These are phyloP conservation scores for Amniataba percoides DNA, from an alignment of 2,797 vertebrate species.

Conservation along the genomic window DNA sequence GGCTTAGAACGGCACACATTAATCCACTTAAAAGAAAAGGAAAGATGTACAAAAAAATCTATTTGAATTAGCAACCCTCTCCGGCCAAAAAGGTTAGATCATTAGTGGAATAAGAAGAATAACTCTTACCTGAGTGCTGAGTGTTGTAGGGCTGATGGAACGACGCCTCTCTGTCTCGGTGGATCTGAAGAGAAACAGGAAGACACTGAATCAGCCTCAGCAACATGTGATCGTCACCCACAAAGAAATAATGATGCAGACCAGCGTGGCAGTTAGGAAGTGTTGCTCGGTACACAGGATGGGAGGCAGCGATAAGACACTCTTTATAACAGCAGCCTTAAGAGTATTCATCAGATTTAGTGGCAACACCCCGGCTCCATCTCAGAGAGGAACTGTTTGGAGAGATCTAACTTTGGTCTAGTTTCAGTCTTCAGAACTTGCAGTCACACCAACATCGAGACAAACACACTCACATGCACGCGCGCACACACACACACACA, in stretches of 20 bases:
- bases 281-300: slow-evolving; percentile 58
- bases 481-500: too few species aligned
- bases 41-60: neutral
- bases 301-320: slow-evolving; percentile 53
- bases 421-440: slow-evolving; percentile 40
- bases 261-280: slow-evolving; percentile 64
- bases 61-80: neutral
- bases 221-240: slow-evolving; percentile 78
- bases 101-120: neutral
- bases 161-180: slow-evolving; percentile 90
- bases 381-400: slow-evolving; percentile 41
- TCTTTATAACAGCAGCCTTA: slow-evolving; percentile 41
- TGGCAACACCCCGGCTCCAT: slow-evolving; percentile 16
- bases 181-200: slow-evolving; percentile 91
- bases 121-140: slow-evolving; percentile 74
- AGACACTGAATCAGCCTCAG: slow-evolving; percentile 80
- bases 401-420: slow-evolving; percentile 50
- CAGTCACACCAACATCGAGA: slow-evolving; percentile 48
- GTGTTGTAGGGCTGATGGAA: slow-evolving; percentile 75
- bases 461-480: slow-evolving; percentile 18
- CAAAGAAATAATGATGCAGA: slow-evolving; percentile 75
- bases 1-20: neutral
- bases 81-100: neutral
- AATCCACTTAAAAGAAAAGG: neutral
- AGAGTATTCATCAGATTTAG: slow-evolving; percentile 36